Evolutionary conservation across 1,140 invertebrate genomes (phyloP).

Genomic region (Drosophila repleta): DNA sequence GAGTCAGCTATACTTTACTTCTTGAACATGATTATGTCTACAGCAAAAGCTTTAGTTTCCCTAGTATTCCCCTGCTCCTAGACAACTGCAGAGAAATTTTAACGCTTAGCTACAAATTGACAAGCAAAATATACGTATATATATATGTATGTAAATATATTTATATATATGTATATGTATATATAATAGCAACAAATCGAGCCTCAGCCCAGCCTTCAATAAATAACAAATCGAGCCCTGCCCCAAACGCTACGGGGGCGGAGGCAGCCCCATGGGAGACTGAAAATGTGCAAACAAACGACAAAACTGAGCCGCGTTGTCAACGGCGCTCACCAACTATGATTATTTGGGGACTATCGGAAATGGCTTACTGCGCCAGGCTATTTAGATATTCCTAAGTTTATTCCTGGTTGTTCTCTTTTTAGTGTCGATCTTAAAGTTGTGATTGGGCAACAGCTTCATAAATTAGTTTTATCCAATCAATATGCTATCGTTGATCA

Average conservation of each 20-base stretch:
- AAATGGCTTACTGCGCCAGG: slow-evolving; percentile 7
- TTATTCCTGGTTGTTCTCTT: too few relatives aligned
- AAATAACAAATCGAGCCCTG: slow-evolving; percentile 24
- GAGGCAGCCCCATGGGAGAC: too few relatives aligned
- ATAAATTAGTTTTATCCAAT: too few relatives aligned
- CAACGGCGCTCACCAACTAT: slow-evolving; percentile 2
- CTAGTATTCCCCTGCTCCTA: not conserved
- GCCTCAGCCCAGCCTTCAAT: slow-evolving; percentile 21
- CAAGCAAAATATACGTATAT: slow-evolving; percentile 11
- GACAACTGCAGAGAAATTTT: not conserved
- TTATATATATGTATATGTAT: too few relatives aligned
- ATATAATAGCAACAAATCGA: too few relatives aligned
- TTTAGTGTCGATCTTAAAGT: too few relatives aligned
- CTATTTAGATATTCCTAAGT: slow-evolving; percentile 16
- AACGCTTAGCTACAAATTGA: not conserved
- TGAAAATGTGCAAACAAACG: not conserved
- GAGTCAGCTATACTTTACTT: too few relatives aligned
- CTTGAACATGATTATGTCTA: too few relatives aligned
- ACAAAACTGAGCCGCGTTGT: slow-evolving; percentile 11
- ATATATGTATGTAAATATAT: too few relatives aligned
- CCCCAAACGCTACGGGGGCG: not conserved
- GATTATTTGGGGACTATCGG: slow-evolving; percentile 1
- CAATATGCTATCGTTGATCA: too few relatives aligned
- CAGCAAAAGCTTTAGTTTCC: too few relatives aligned
- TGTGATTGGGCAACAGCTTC: too few relatives aligned